These are phyloP conservation scores for Myiotriccus ornatus DNA, from an alignment of 2,797 vertebrate species.

Conservation along the genomic window DNA sequence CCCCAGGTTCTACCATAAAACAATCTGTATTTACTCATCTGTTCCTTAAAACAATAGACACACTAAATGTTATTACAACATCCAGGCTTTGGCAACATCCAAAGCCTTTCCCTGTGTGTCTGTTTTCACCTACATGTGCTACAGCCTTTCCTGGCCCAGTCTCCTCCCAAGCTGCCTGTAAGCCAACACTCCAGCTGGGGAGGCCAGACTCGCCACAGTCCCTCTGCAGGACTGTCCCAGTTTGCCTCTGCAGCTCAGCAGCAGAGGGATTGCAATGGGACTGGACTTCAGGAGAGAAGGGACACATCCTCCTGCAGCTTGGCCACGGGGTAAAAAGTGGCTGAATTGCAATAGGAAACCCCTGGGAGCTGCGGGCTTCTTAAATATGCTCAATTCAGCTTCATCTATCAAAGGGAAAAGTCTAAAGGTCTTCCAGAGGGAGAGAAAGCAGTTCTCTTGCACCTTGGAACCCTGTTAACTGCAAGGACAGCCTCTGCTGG, in stretches of 20 bases:
- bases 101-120: background rate
- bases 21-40: background rate
- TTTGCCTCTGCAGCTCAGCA: background rate
- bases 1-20: background rate
- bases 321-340: background rate
- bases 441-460: background rate
- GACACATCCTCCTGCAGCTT: background rate
- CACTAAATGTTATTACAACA: background rate
- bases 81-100: background rate
- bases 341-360: background rate
- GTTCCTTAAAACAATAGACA: background rate
- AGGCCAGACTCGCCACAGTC: background rate
- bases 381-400: background rate
- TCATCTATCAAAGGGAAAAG: background rate
- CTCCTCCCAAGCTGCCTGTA: background rate
- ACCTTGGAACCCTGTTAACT: accelerated
- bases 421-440: background rate
- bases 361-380: background rate
- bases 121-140: background rate
- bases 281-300: background rate
- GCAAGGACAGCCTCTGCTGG: background rate
- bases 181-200: background rate
- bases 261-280: background rate
- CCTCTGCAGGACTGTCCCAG: background rate
- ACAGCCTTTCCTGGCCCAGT: no score